A percentile compares a stretch with the other conserved stretches of the same genome.
Evolutionary conservation across 2,888 invertebrate genomes (phyloP).

Genomic region (Dromius quadrimaculatus): DNA sequence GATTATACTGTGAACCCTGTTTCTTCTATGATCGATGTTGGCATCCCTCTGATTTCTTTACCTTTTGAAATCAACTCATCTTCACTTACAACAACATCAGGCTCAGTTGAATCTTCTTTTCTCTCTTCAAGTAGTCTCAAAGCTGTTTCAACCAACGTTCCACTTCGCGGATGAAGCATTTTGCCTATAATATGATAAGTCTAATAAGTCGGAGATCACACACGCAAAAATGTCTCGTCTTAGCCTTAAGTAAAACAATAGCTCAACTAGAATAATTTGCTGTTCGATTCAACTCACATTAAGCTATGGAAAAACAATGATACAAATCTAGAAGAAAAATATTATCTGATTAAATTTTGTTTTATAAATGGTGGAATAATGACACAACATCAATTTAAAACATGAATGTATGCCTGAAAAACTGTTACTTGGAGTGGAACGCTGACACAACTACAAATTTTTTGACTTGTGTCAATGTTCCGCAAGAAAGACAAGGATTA

Average conservation of each 20-base stretch:
- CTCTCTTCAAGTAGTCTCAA: not conserved
- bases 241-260: too few relatives aligned
- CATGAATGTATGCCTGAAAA: not conserved
- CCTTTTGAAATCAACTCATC: not conserved
- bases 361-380: not conserved
- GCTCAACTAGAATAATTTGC: too few relatives aligned
- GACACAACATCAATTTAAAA: slow-evolving; percentile 9
- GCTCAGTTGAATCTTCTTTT: not conserved
- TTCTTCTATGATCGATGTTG: not conserved
- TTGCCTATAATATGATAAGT: too few relatives aligned
- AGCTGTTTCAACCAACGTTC: not conserved
- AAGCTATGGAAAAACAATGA: too few relatives aligned
- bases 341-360: not conserved
- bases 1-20: not conserved
- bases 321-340: too few relatives aligned
- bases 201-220: too few relatives aligned
- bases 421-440: not conserved
- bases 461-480: not conserved
- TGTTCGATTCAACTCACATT: too few relatives aligned
- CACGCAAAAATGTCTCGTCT: too few relatives aligned
- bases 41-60: not conserved
- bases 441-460: not conserved
- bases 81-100: not conserved
- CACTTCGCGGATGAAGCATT: too few relatives aligned
- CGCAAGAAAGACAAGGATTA: not conserved